A percentile compares a stretch with the other conserved stretches of the same genome.
phyloP scores from a whole-genome alignment of 2,113 vertebrate species.

The Syngnathoides biaculeatus region DNA sequence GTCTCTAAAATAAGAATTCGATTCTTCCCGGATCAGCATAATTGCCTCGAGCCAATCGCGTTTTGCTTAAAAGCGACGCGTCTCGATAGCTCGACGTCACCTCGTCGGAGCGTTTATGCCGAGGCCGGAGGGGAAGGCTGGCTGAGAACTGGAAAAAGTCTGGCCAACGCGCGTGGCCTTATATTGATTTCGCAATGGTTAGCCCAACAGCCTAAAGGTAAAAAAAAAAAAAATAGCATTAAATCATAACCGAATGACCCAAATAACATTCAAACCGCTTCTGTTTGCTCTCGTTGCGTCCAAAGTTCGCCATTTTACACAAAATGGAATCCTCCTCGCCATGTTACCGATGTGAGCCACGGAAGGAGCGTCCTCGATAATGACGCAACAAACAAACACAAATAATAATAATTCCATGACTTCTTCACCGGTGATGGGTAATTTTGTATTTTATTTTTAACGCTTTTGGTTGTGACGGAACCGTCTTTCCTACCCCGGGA shows the following conservation, averaged over 20 bases:
- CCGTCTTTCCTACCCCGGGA: neutral
- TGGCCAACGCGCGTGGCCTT: neutral
- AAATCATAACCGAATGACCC: neutral
- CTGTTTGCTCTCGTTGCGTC: neutral
- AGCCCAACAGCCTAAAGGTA: neutral
- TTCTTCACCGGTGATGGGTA: no score
- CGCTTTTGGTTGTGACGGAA: no score
- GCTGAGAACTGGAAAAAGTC: neutral
- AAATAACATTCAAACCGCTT: neutral
- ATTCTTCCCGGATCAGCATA: constrained; percentile 10
- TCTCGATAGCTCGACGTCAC: neutral
- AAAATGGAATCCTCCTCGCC: no score
- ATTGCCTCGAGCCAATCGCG: neutral
- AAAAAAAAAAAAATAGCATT: neutral
- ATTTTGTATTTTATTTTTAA: no score
- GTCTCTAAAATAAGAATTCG: neutral
- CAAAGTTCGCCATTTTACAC: neutral
- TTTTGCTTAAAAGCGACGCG: neutral
- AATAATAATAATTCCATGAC: no score
- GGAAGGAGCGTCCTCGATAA: no score
- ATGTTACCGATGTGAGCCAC: no score
- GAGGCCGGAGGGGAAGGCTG: no score
- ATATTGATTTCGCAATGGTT: neutral
- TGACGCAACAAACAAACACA: no score
- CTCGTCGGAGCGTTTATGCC: neutral